Conservation (phyloP, 2,113 vertebrate genomes). For the Ciconia stormi region DNA sequence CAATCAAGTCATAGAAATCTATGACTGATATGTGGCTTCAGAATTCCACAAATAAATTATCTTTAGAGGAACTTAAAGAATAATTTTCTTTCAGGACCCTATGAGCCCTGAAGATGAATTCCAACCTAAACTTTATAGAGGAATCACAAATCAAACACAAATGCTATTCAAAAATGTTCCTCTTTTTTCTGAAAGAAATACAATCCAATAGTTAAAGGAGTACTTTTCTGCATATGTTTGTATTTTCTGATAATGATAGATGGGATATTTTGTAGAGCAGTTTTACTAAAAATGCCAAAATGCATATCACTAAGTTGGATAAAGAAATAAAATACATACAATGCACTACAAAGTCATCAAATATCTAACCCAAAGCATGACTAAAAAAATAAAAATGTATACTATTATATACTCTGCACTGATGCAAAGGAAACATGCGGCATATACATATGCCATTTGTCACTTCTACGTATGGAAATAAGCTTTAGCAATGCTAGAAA, state of each 20-base stretch:
- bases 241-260: neutral
- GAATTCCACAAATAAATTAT: neutral
- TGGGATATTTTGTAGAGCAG: neutral
- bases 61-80: neutral
- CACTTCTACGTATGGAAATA: neutral
- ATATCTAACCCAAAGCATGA: neutral
- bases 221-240: neutral
- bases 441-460: neutral
- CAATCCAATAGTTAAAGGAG: neutral
- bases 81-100: neutral
- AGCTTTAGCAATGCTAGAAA: neutral
- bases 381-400: neutral
- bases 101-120: neutral
- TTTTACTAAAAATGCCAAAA: neutral
- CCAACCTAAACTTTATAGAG: neutral
- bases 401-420: neutral
- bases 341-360: neutral
- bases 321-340: neutral
- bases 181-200: neutral
- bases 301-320: neutral
- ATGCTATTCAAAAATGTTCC: neutral
- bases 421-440: neutral
- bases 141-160: conserved; percentile 13
- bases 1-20: neutral
- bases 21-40: rapidly evolving